A percentile compares a stretch with the other conserved stretches of the same genome.
These are phyloP conservation scores for Ceratitis capitata DNA, from an alignment of 1,140 invertebrate genomes.

Conservation along the genomic window DNA sequence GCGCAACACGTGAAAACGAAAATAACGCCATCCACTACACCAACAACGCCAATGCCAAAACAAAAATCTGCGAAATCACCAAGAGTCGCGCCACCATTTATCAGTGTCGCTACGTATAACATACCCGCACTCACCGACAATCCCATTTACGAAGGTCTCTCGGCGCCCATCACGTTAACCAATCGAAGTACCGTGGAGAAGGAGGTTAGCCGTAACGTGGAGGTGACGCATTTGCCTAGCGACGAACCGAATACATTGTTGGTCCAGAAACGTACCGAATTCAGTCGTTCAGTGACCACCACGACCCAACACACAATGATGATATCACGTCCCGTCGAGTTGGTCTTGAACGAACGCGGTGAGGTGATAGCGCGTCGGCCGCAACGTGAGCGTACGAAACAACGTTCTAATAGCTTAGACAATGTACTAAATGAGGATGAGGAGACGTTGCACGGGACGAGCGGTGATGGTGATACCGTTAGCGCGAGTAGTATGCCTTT, in stretches of 20 bases:
- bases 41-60: conserved; percentile 2
- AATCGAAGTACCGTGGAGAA: conserved; percentile 47
- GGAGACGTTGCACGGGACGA: neutral
- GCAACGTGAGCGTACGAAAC: conserved; percentile 44
- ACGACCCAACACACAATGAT: conserved; percentile 56
- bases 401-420: conserved; percentile 58
- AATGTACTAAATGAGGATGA: conserved; percentile 53
- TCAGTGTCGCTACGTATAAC: conserved; percentile 51
- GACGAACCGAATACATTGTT: conserved; percentile 44
- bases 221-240: conserved; percentile 49
- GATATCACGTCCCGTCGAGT: conserved; percentile 55
- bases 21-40: neutral
- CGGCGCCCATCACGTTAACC: conserved; percentile 46
- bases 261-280: conserved; percentile 48
- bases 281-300: conserved; percentile 51
- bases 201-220: conserved; percentile 48
- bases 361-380: conserved; percentile 52
- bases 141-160: neutral
- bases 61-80: conserved; percentile 28
- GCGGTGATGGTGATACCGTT: neutral
- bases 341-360: conserved; percentile 56
- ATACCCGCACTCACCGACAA: conserved; percentile 30
- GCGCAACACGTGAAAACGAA: neutral
- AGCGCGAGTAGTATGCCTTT: neutral
- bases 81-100: conserved; percentile 47